phyloP scores from a whole-genome alignment of 37 sponge, comb jelly and placozoan genomes.

The Beroe forskalii region DNA sequence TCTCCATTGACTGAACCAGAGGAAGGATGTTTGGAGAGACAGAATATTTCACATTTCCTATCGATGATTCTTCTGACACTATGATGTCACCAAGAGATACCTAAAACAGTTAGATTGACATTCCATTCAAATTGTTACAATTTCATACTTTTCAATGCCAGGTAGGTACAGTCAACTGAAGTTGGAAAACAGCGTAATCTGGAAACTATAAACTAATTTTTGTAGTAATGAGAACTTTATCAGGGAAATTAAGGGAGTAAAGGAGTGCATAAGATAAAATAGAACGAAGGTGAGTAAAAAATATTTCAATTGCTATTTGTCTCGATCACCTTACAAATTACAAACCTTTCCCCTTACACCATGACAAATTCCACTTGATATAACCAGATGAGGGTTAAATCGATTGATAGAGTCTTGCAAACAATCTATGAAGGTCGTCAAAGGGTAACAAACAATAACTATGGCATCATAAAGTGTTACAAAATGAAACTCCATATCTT shows the following conservation, averaged over 20 bases:
- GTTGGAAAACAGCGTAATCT: too few relatives aligned
- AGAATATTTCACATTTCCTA: constrained; percentile 8
- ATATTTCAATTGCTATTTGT: too few relatives aligned
- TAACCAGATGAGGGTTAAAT: constrained; percentile 37
- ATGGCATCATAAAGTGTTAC: constrained; percentile 52
- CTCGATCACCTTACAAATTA: too few relatives aligned
- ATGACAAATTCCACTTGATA: constrained; percentile 19
- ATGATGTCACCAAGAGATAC: constrained; percentile 15
- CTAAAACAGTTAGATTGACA: too few relatives aligned
- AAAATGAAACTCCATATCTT: constrained; percentile 36
- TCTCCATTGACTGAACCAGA: background rate
- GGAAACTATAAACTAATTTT: too few relatives aligned
- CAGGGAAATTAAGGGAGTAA: too few relatives aligned
- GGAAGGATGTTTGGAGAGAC: background rate
- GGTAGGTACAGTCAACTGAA: too few relatives aligned
- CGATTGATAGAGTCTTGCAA: constrained; percentile 60
- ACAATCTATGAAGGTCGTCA: background rate
- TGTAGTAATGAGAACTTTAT: too few relatives aligned
- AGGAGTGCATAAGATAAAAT: too few relatives aligned
- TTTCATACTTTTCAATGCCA: too few relatives aligned
- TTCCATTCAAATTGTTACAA: too few relatives aligned
- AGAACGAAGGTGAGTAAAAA: too few relatives aligned
- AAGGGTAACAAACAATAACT: constrained; percentile 22
- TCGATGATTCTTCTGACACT: background rate
- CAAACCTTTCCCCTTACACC: constrained; percentile 63